Conservation (phyloP, 2,113 vertebrate species). For the Sciurus niger region DNA sequence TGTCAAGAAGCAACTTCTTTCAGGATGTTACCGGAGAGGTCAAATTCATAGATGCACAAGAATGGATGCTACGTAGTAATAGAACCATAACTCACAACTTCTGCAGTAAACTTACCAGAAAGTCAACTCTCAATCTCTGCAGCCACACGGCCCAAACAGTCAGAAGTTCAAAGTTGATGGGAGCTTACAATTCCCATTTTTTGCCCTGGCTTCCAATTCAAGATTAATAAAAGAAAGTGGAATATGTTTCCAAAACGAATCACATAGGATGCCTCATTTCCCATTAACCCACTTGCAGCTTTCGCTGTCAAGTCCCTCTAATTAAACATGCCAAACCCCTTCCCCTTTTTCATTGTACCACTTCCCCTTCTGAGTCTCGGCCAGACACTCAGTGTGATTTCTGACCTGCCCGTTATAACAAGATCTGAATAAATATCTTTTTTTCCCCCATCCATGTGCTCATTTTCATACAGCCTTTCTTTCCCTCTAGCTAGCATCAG, state of each 20-base stretch:
- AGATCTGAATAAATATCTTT: not conserved
- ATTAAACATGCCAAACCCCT: not conserved
- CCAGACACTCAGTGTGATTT: not conserved
- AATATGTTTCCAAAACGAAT: not conserved
- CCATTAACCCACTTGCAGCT: not conserved
- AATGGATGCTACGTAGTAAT: not conserved
- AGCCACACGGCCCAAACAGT: not conserved
- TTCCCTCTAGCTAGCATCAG: not conserved
- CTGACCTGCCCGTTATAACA: not conserved
- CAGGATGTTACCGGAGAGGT: not conserved
- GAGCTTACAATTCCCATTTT: not conserved
- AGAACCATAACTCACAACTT: not conserved
- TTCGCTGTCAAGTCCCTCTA: not conserved
- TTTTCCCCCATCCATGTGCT: not conserved
- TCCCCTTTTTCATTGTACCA: not conserved
- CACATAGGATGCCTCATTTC: not conserved
- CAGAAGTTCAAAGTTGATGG: not conserved
- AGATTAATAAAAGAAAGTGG: not conserved
- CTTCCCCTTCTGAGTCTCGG: not conserved
- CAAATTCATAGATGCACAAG: not conserved
- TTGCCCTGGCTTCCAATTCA: not conserved
- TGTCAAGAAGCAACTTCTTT: not conserved
- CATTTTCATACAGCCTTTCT: not conserved
- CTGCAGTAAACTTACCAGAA: not conserved
- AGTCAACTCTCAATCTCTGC: not conserved